Base-by-base conservation (phyloP, 1,140 invertebrate genomes). In the Pseudoatta argentina region DNA sequence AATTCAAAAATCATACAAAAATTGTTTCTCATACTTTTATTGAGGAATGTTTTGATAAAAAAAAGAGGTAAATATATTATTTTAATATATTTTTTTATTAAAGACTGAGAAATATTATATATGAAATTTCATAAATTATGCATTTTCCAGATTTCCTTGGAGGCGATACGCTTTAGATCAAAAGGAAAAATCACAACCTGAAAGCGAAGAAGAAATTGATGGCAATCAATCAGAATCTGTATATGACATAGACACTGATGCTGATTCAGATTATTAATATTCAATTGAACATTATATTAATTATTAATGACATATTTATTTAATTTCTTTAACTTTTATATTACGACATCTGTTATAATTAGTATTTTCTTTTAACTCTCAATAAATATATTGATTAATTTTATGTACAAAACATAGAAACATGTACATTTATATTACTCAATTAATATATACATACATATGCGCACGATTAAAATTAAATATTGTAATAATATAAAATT, bases 151-250 rank as follows among this genome's bases (percentile, higher is more conserved):
- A 86, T 91, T 94, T 83, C 91, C 95, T 39, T 95, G 95, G 95
- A 94, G 94, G 78, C 79, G 92, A 69, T 95, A 94, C 79, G 94
- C 95, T 48, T 85, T 94, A 14, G 92, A 94, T 85, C 92, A 63
- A 12, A 87, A 85, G 6, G 93, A 95, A 0, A 89, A 76, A 89
- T 86, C 82, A 53, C 53, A 92, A 61, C 69, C 93, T n/a, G 94
- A 95, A 82, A 95, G 94, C 77, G 95, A 95, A 83, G 94, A 95
- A 73, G 94, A 95, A 93, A 92, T 95, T 30, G 91, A 92, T 64
- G 91, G 77, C 39, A 71, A n/a, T 79, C 64, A 66, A 8, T 86
- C 91, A 59, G 88, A 85, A n/a, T 69, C 89, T 72, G 61, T 67
- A 78, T 95, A 93, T 69, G 92, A 94, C 14, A 87, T 91, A 63